Conservation (phyloP, 2,113 vertebrate species). For the Chaenogobius annularis region DNA sequence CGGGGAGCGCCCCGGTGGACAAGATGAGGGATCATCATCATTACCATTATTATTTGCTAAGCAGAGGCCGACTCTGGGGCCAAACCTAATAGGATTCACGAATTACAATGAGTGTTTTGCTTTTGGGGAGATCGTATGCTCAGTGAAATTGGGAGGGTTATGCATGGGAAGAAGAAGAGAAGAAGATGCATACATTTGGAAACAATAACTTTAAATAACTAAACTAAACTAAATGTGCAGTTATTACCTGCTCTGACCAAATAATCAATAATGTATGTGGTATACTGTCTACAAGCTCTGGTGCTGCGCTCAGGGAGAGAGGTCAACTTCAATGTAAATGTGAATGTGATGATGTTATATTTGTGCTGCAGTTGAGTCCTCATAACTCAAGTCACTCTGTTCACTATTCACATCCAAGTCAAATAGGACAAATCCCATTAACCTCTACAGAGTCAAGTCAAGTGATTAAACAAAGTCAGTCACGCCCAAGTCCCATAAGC, state of each 20-base stretch:
- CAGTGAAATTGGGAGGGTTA: conserved; percentile 23
- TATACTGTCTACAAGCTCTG: conserved; percentile 9
- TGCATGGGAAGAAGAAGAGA: conserved; percentile 24
- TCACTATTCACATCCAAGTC: too few relatives aligned
- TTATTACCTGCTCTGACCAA: conserved; percentile 41
- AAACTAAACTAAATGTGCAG: conserved; percentile 25
- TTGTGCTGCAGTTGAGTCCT: background rate
- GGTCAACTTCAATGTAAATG: conserved; percentile 11
- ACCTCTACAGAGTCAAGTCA: background rate
- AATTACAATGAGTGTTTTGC: conserved; percentile 72
- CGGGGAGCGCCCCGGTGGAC: conserved; percentile 72
- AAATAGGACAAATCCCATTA: background rate
- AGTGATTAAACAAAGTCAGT: background rate
- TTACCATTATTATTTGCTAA: conserved; percentile 85
- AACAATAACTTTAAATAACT: conserved; percentile 19
- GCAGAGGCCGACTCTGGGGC: conserved; percentile 78
- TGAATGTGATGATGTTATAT: background rate
- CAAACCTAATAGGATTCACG: conserved; percentile 75
- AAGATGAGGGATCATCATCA: conserved; percentile 84
- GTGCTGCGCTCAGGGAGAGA: conserved; percentile 7
- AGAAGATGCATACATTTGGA: conserved; percentile 36
- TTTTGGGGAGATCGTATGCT: conserved; percentile 46
- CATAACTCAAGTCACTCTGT: too few relatives aligned
- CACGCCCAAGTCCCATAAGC: background rate
- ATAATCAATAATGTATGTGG: conserved; percentile 43